Base-by-base conservation (phyloP, 2,113 vertebrate genomes). In the Brachyistius frenatus region DNA sequence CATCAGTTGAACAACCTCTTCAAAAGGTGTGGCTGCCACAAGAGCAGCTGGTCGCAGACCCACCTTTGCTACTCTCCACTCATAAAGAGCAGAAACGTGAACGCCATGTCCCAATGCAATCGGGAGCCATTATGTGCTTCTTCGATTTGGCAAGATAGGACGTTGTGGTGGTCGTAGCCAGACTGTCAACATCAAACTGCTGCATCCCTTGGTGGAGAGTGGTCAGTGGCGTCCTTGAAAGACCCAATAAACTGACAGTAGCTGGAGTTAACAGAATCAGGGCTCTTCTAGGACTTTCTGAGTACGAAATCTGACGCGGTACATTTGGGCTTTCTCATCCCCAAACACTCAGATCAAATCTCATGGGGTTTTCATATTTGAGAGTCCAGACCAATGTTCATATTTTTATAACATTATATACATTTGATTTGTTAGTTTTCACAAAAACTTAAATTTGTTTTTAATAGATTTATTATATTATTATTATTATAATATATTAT, bases 1-100 rank as follows among this genome's bases (percentile, higher is more conserved):
- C 15, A 64, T 11, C 50, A 57, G 68, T 75, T 61, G 62, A 73
- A 58, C 37, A 75, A 46, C 36, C 52, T 80, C 56, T 83, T 70
- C 55, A 75, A 73, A 69, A 73, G 60, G 67, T 32, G 10, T 0
- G 9, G 32, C 37, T 52, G 41, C 23, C 53, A 77, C 37, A 41
- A 67, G 61, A 41, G 14, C n/a, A 30, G 46, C 46, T 52, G 58
- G 64, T 41, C 10, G 58, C 61, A 62, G 76, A 44, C 53, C 23
- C 47, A 23, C 8, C 16, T 54, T 49, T 58, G 37, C 66, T 47
- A 44, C 50, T 63, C 41, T 71, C n/a, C 33, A 57, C 7, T 63
- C 66, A 44, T 44, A 39, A 55, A 52, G 62, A 67, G 67, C 62
- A 44, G 35, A 64, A 13, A 23, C 37, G 44, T 54, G 61, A 53